phyloP scores from a whole-genome alignment of 2,113 vertebrate species.

The Plecturocebus donacophilus region DNA sequence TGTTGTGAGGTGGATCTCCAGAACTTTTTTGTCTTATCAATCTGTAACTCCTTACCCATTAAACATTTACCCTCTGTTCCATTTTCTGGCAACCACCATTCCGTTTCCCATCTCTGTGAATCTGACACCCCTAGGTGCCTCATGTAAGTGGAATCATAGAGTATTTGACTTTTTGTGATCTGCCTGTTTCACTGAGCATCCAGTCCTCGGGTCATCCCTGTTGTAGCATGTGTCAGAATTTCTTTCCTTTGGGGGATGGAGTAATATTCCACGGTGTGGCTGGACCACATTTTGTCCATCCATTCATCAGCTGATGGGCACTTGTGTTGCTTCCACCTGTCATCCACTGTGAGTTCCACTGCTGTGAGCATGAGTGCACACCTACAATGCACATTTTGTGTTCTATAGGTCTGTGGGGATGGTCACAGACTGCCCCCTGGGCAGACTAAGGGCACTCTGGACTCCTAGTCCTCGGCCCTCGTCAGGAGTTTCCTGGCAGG shows the following conservation, averaged over 20 bases:
- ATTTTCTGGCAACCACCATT: rapidly evolving
- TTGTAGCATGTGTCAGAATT: not conserved
- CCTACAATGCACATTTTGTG: not conserved
- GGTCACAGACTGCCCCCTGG: not conserved
- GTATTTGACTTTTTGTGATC: not conserved
- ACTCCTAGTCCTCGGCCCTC: too few species aligned
- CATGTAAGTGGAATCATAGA: not conserved
- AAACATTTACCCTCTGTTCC: not conserved
- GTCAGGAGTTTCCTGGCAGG: too few species aligned
- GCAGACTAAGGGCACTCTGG: too few species aligned
- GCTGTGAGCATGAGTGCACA: rapidly evolving
- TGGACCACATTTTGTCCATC: rapidly evolving
- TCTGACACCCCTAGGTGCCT: too few species aligned
- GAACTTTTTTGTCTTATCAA: not conserved
- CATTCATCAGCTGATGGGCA: rapidly evolving
- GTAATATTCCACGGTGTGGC: rapidly evolving
- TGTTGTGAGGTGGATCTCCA: not conserved
- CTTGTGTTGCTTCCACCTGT: not conserved
- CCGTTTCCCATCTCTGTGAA: not conserved
- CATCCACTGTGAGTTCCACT: not conserved
- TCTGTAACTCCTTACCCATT: not conserved
- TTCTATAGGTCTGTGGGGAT: too few species aligned
- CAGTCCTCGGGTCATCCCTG: not conserved
- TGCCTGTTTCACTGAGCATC: not conserved
- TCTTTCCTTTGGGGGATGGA: not conserved